Conservation (phyloP, 2,113 vertebrate species). For the Phainopepla nitens region DNA sequence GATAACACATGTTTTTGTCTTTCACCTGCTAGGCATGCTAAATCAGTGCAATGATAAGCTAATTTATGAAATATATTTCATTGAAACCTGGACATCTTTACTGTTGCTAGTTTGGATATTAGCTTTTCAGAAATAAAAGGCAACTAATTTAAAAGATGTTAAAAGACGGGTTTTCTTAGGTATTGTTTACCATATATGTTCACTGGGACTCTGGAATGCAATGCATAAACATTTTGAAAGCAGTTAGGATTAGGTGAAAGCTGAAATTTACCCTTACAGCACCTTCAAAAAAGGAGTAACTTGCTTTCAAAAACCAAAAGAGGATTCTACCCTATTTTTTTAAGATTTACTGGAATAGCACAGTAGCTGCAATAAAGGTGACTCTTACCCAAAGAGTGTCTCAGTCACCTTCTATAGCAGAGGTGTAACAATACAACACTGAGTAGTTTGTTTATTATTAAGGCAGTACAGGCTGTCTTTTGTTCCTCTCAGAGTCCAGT, state of each 20-base stretch:
- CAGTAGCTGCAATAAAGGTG: background rate
- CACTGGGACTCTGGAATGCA: background rate
- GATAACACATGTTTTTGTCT: constrained; percentile 88
- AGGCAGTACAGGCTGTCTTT: background rate
- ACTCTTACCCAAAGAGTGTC: background rate
- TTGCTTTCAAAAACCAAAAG: constrained; percentile 6
- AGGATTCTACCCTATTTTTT: background rate
- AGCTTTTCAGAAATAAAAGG: constrained; percentile 72
- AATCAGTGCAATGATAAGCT: constrained; percentile 88
- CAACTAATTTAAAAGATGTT: constrained; percentile 55
- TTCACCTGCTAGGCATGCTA: constrained; percentile 90
- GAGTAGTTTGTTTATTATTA: background rate
- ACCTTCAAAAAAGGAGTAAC: background rate
- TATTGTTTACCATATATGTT: constrained; percentile 12
- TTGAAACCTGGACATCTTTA: constrained; percentile 83
- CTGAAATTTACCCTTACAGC: constrained; percentile 3
- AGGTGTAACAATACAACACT: background rate
- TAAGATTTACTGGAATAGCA: background rate
- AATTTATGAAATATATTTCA: constrained; percentile 87
- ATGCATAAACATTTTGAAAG: constrained; percentile 7
- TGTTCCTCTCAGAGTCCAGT: background rate
- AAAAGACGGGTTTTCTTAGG: constrained; percentile 38
- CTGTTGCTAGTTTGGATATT: constrained; percentile 79
- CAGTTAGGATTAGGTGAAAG: constrained; percentile 3
- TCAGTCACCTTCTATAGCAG: background rate